Percentiles rank a stretch among this genome's conserved stretches.
Conservation (phyloP, 2,113 vertebrate genomes). For the Mastomys coucha region DNA sequence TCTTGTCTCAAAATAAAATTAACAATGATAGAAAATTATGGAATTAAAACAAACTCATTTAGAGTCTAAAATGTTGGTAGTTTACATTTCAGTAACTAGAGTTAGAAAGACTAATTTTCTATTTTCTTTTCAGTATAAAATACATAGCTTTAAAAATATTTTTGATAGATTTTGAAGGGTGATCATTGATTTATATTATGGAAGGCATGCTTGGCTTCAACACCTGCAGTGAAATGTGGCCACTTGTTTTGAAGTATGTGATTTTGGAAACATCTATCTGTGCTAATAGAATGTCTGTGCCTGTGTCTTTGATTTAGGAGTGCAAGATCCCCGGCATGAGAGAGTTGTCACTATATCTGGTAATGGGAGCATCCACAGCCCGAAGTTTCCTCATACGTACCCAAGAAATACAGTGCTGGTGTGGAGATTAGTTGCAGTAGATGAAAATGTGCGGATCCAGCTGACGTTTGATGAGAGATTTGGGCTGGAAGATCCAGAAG, state of each 20-base stretch:
- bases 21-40: not conserved
- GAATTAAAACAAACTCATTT: not conserved
- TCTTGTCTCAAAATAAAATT: not conserved
- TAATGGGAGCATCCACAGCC: constrained; percentile 96
- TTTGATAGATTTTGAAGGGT: not conserved
- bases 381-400: constrained; percentile 95
- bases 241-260: not conserved
- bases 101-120: not conserved
- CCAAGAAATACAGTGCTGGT: constrained; percentile 93
- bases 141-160: not conserved
- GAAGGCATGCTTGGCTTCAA: not conserved
- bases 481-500: constrained; percentile 98
- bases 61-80: not conserved
- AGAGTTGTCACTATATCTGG: constrained; percentile 94
- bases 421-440: constrained; percentile 94
- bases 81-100: not conserved
- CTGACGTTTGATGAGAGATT: constrained; percentile 96
- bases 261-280: not conserved
- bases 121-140: not conserved
- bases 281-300: constrained; percentile 54
- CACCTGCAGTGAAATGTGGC: not conserved
- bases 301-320: constrained; percentile 89
- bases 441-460: constrained; percentile 94
- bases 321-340: constrained; percentile 96
- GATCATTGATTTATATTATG: not conserved